Conservation (phyloP, 2,113 vertebrate species). For the Thunnus thynnus region DNA sequence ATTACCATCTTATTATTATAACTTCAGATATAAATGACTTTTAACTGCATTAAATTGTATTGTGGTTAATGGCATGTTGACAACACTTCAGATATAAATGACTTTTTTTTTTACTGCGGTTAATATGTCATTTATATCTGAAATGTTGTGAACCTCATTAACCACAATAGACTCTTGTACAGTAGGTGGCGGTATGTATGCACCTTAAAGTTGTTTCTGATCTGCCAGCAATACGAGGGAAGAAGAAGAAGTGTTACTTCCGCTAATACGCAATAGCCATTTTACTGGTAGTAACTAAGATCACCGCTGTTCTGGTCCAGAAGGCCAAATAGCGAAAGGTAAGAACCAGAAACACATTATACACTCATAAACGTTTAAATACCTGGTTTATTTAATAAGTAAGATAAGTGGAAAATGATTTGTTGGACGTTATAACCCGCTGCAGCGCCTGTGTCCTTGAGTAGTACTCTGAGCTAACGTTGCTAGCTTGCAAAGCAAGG, state of each 20-base stretch:
- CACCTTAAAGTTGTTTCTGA: neutral
- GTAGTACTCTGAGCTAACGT: slow-evolving; percentile 59
- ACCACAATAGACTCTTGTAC: no score
- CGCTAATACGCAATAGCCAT: slow-evolving; percentile 45
- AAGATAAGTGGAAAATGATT: rapidly evolving
- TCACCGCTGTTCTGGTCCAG: slow-evolving; percentile 86
- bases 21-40: no score
- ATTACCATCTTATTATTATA: no score
- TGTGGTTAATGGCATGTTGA: no score
- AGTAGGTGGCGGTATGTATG: no score
- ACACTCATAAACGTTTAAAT: neutral
- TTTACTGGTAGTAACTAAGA: slow-evolving; percentile 20
- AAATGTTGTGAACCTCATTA: no score
- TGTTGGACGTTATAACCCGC: neutral
- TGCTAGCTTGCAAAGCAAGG: slow-evolving; percentile 46
- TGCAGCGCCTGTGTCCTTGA: slow-evolving; percentile 74
- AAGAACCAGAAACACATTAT: slow-evolving; percentile 27
- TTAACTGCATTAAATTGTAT: no score
- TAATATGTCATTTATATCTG: no score
- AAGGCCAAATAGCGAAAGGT: slow-evolving; percentile 89
- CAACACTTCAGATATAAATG: no score
- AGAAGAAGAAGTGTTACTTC: slow-evolving; percentile 32
- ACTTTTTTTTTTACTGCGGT: no score
- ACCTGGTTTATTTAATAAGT: rapidly evolving
- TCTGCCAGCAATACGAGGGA: neutral